Conservation (phyloP, 1,140 invertebrate species). For the Ceratoteleas bidentatus region DNA sequence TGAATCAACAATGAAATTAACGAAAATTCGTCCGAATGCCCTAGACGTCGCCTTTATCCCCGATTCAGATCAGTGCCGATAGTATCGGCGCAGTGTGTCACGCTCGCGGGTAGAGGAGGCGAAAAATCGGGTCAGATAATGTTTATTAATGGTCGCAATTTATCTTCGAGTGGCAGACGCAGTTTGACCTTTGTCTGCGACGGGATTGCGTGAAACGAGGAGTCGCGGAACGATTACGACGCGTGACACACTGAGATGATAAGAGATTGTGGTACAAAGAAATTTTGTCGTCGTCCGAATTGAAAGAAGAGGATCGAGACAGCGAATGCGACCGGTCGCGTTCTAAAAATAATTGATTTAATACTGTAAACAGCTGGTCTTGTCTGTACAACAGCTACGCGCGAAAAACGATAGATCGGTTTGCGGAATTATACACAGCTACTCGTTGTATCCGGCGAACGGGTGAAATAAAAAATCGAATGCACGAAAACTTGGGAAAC, state of each 20-base stretch:
- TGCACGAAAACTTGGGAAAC: neutral
- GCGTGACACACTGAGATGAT: conserved; percentile 42
- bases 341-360: conserved; percentile 44
- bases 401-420: conserved; percentile 18
- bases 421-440: conserved; percentile 21
- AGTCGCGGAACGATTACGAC: neutral
- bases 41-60: conserved; percentile 30
- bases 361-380: conserved; percentile 46
- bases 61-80: conserved; percentile 21
- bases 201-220: conserved; percentile 10
- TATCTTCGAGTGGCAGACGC: conserved; percentile 11
- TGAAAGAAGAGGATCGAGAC: conserved; percentile 54
- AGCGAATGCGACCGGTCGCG: neutral
- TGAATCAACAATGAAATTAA: conserved; percentile 58
- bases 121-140: conserved; percentile 12
- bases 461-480: too few relatives aligned
- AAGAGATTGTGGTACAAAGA: conserved; percentile 8
- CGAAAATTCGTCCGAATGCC: conserved; percentile 62
- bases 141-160: conserved; percentile 19
- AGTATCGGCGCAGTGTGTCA: conserved; percentile 24
- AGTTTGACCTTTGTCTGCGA: conserved; percentile 13
- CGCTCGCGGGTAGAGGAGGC: conserved; percentile 8
- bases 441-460: conserved; percentile 4
- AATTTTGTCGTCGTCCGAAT: neutral
- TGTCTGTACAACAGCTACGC: conserved; percentile 41